Evolutionary conservation across 2,113 vertebrate species (phyloP), one percentile per base, ranked within the genome.

Genomic region (Agapornis roseicollis): DNA sequence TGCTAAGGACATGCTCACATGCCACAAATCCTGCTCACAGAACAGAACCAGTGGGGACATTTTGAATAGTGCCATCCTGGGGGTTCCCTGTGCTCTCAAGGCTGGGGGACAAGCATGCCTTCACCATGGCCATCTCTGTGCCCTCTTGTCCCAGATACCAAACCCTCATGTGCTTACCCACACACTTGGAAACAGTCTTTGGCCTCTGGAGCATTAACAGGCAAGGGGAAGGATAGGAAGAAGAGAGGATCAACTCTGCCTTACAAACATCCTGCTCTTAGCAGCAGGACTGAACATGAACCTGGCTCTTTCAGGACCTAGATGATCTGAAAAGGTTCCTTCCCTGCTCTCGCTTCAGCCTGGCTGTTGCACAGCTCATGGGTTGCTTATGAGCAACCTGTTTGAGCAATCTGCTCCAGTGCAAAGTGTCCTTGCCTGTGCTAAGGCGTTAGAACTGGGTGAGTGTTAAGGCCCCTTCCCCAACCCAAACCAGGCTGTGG

Each of bases 1-100:
- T 2, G 6, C 4, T 5, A 33, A 46, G n/a, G 39, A 13, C 6
- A 0, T 7, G 47, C 33, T 74, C 61, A 8, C 0, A 8, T 39
- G 39, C 17, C 37, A 18, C 53, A n/a, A 27, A 35, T 10, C 29
- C 79, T 29, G 41, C 41, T 46, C 17, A 10, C 35, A 27, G 3
- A 55, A 6, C 1, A 46, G 17, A 72, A 50, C 64, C 84, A 17
- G 6, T 1, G 23, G 46, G 74, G 46, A 63, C 76, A 24, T 12
- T 25, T 6, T 61, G 69, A 70, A 42, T 46, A 56, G 39, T 11
- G 35, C 31, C 33, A 29, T 11, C 68, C 11, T 29, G 2, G 11
- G 12, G 5, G 1, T 4, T 37, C 11, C 35, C 53, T 37, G 31
- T 18, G 33, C 18, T 27, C 44, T 20, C 13, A 9, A 35, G 33